Evolutionary conservation across 1,140 invertebrate species (phyloP), one percentile per base, ranked within the genome.

Genomic region (Andricus grossulariae): DNA sequence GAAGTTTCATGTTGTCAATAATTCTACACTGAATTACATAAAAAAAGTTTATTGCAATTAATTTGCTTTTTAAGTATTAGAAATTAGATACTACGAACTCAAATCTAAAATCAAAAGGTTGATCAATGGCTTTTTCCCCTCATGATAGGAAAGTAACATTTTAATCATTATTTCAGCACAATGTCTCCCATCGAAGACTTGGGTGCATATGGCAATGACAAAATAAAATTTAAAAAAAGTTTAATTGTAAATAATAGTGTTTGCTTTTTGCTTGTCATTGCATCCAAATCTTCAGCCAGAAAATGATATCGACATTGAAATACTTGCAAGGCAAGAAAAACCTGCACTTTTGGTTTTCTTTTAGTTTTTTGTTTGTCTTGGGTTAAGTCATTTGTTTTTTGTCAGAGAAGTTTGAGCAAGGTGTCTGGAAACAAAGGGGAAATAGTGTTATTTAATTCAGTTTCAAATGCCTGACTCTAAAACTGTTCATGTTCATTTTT

Each of bases 121-220:
- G 60, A 66, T 66, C 21, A 45, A 66, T 66, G 90, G 91, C 91
- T 91, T 92, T 92, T 92, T 92, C 91, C 91, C 91, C 91, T 92
- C 91, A 91, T 89, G 84, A 82, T 91, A 91, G 88, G 86, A 90
- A 81, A 87, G 86, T 85, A 85, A 85, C 84, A 83, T 86, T 66
- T 39, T 32, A 66, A 66, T 66, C 60, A 85, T 90, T 91, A 84
- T 91, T 91, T 90, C 90, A 92, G 90, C 89, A 86, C 84, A 87
- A 87, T 45, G 39, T 45, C 39, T 45, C 8, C 10, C 39, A 45
- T 45, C 39, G 39, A 45, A 45, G 39, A 45, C 39, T 45, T 45
- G 39, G 39, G 39, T 45, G 39, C 39, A 45, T n/a, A 45, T 45
- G 10, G 39, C 21, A 49, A 70, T 75, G 18, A 55, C 19, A 75